Evolutionary conservation across 2,113 vertebrate species (phyloP), one percentile per base, ranked within the genome.

Genomic region (human (Homo sapiens)): DNA sequence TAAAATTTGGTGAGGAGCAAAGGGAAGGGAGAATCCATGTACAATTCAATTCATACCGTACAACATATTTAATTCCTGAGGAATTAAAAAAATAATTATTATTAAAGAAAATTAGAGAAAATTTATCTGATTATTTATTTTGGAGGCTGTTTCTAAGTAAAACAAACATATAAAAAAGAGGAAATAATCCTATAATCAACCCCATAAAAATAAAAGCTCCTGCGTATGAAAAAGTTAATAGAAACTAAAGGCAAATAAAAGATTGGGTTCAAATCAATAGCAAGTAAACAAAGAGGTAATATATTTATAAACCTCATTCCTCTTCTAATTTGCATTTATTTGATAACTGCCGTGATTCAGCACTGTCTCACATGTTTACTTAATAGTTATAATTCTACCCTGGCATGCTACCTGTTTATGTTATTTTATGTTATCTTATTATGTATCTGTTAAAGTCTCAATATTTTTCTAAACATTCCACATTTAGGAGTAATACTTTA

Each of bases 181-280:
- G 25, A 64, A 90, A 80, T 14, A 79, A 72, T 57, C 14, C 8
- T 25, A 50, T 59, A 87, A 57, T 92, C 89, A 78, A 78, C 16
- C 38, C 32, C 12, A 50, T 59, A 57, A 92, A 92, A 89, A 90
- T 50, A 89, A 83, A 82, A 84, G 40, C 3, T 35, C 20, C 70
- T 75, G 6, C 22, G 66, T 70, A 4, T 90, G 52, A 55, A 93
- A 90, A 87, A 45, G 10, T 43, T 70, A 68, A 80, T 25, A 78
- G 27, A 81, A 96, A 82, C 66, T 78, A 50, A 86, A 93, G 40
- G 52, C 13, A 90, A 85, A 66, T 40, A 75, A 91, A 85, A 91
- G 18, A 52, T 38, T 80, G 16, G 11, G 18, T 23, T 84, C 45
- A 80, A 84, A 30, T 95, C 35, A 76, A 35, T 61, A 75, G 23